phyloP scores from a whole-genome alignment of 2,113 vertebrate species.

The Pelmatolapia mariae region DNA sequence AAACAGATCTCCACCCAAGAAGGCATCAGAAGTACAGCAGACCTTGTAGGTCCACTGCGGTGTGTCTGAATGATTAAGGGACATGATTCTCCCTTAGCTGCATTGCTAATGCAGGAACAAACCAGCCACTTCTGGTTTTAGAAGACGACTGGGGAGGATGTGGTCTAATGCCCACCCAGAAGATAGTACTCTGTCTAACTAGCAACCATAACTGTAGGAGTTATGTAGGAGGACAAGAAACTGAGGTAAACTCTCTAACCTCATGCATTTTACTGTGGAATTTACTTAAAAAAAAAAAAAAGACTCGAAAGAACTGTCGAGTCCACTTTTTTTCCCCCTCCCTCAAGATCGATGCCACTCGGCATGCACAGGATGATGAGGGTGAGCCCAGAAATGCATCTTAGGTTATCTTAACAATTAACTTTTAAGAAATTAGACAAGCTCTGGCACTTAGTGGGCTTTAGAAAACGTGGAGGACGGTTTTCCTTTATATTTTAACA shows the following conservation, averaged over 20 bases:
- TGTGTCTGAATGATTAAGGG: neutral
- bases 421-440: neutral
- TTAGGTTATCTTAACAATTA: neutral
- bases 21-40: neutral
- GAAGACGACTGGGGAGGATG: neutral
- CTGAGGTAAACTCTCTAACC: neutral
- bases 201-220: neutral
- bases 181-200: neutral
- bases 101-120: neutral
- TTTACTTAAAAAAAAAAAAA: neutral
- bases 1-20: slow-evolving; percentile 7
- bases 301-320: neutral
- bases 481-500: neutral
- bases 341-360: neutral
- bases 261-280: neutral
- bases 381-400: neutral
- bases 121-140: neutral
- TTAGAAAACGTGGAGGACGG: neutral
- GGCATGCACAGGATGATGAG: neutral
- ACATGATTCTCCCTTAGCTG: neutral
- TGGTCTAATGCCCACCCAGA: slow-evolving; percentile 35
- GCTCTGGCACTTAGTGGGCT: neutral
- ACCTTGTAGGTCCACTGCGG: neutral
- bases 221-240: neutral
- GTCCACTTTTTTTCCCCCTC: neutral